Evolutionary conservation across 2,113 vertebrate species (phyloP).

Genomic region (Equus quagga): DNA sequence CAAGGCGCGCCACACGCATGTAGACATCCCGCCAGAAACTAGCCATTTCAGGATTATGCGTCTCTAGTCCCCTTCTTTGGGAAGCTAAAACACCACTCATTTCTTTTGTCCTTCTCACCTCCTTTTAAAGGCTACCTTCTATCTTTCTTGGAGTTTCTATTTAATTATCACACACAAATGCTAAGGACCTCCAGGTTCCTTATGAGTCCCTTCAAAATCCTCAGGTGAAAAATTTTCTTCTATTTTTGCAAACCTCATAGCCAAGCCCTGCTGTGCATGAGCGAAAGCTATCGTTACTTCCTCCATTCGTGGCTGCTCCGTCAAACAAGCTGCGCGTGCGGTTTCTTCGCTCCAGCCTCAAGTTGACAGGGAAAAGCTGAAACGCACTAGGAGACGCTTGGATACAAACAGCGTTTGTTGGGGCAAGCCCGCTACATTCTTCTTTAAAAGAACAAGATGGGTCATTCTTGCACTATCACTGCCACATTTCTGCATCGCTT

Average conservation of each 20-base stretch:
- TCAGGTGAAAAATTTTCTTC: rapidly evolving
- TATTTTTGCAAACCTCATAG: neutral
- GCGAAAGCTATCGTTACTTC: rapidly evolving
- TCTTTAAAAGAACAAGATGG: neutral
- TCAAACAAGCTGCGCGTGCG: neutral
- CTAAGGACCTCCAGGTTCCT: neutral
- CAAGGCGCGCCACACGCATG: rapidly evolving
- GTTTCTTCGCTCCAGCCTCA: constrained; percentile 49
- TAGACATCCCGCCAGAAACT: neutral
- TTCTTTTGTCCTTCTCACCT: neutral
- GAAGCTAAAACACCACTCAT: neutral
- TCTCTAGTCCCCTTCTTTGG: neutral
- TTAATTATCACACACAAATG: neutral
- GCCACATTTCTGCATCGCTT: rapidly evolving
- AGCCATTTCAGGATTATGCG: rapidly evolving
- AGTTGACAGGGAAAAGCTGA: constrained; percentile 53
- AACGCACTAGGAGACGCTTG: constrained; percentile 55
- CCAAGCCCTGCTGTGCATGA: neutral
- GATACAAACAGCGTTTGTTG: neutral
- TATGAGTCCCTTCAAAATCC: neutral
- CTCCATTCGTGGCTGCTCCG: rapidly evolving
- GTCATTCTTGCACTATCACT: rapidly evolving
- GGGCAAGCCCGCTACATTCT: neutral
- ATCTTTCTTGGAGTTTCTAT: neutral
- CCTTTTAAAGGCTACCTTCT: neutral